Conservation (phyloP, 2,113 vertebrate genomes). For the Coturnix japonica region DNA sequence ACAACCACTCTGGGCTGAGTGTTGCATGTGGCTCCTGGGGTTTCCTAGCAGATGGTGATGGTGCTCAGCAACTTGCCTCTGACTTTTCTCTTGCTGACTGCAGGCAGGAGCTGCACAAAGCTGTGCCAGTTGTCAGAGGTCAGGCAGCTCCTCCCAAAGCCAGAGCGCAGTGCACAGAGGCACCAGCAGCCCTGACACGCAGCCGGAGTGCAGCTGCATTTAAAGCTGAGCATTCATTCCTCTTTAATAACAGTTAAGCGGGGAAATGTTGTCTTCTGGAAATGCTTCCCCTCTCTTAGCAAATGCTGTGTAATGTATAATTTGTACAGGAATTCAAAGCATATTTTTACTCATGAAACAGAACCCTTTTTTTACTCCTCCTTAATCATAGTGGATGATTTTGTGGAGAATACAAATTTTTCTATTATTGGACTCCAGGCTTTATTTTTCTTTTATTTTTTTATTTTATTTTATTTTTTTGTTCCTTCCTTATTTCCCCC, state of each 20-base stretch:
- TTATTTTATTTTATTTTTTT: too few relatives aligned
- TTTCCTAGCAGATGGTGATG: background rate
- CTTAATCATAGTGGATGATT: constrained; percentile 50
- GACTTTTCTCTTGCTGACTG: background rate
- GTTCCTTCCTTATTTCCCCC: background rate
- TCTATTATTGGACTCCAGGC: background rate
- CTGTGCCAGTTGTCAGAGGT: background rate
- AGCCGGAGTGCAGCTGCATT: background rate
- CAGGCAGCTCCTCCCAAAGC: background rate
- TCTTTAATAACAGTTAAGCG: background rate
- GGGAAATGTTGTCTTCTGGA: background rate
- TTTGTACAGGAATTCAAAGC: constrained; percentile 3
- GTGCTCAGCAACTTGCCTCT: background rate
- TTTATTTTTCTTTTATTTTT: background rate
- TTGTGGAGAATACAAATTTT: background rate
- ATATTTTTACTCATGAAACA: constrained; percentile 43
- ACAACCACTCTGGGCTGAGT: background rate
- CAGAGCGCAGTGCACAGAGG: background rate
- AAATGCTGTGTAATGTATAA: background rate
- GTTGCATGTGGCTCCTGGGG: background rate
- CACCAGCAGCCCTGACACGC: background rate
- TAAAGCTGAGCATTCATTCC: background rate
- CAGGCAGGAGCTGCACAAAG: background rate
- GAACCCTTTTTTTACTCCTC: background rate
- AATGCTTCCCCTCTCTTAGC: constrained; percentile 5